Evolutionary conservation across 2,888 invertebrate species (phyloP).

Genomic region (Papilio gigon): DNA sequence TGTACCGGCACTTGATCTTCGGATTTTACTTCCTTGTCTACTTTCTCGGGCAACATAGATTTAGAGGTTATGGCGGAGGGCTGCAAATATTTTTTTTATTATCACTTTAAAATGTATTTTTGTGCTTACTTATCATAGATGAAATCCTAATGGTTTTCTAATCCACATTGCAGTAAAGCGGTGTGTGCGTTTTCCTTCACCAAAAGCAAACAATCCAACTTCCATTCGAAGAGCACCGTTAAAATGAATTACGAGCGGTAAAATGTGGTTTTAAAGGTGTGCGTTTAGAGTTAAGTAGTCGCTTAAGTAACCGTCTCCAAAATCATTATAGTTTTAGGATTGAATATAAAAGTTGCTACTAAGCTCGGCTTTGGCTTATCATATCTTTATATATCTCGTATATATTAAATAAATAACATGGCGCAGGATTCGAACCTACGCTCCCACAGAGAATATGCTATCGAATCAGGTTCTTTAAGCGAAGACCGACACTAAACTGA

Average conservation of each 20-base stretch:
- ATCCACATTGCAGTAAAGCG: not conserved
- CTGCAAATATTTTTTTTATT: constrained; percentile 54
- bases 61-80: constrained; percentile 64
- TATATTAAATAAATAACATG: no score
- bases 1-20: constrained; percentile 72
- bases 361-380: no score
- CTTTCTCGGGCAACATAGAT: constrained; percentile 63
- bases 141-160: not conserved
- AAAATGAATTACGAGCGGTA: not conserved
- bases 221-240: not conserved
- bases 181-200: not conserved
- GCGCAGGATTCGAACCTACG: no score
- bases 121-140: not conserved
- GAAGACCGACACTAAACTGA: no score
- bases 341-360: no score
- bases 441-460: no score
- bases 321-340: no score
- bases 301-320: no score
- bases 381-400: no score
- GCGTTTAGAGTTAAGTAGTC: no score
- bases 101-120: constrained; percentile 4
- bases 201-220: not conserved
- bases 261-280: not conserved
- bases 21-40: constrained; percentile 72
- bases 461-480: no score